Base-by-base conservation (phyloP, 2,888 invertebrate genomes). In the Hetaerina titia region DNA sequence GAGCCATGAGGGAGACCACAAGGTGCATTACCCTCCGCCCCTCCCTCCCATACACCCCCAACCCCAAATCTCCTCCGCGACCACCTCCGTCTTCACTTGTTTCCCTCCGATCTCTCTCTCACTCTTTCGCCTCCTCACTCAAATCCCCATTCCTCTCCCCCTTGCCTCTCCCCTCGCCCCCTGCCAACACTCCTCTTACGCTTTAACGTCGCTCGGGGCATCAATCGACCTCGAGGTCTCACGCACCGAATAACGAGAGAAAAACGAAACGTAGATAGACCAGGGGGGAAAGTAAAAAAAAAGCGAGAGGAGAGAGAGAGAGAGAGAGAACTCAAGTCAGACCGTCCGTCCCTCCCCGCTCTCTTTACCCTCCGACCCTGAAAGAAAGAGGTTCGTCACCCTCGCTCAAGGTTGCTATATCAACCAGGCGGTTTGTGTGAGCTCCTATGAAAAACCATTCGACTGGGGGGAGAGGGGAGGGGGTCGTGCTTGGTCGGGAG, bases 281-380 rank as follows among this genome's bases (percentile, higher is more conserved):
- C 31, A 31, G 31, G 81, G 15, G 13, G 13, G 81, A 13, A 8
- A 31, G 31, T 31, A 11, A 81, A 81, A 81, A 81, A 81, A 60
- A 60, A 81, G 4, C 11, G 69, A 92, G 69, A 60, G 69, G 64
- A 92, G 69, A 22, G 90, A 64, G 90, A n/a, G 22, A 60, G 90
- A 19, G 25, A 88, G 56, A 13, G 31, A 89, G 89, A 89, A 58
- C 89, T 57, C 56, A 25, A 89, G 89, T 89, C 58, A 25, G 81
- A 31, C 81, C 60, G 60, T 60, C 31, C 81, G 13, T 13, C 92
- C 19, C 69, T 6, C 45, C 9, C 8, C 90, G 92, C 69, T 92
- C 92, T 92, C 92, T 92, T 81, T 92, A 92, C 92, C 92, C 92
- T 92, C 92, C 92, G 92, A 92, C 92, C 92, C 92, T 92, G 92